A percentile compares a stretch with the other conserved stretches of the same genome.
Conservation (phyloP, 2,797 vertebrate species). For the Sebastes minor region DNA sequence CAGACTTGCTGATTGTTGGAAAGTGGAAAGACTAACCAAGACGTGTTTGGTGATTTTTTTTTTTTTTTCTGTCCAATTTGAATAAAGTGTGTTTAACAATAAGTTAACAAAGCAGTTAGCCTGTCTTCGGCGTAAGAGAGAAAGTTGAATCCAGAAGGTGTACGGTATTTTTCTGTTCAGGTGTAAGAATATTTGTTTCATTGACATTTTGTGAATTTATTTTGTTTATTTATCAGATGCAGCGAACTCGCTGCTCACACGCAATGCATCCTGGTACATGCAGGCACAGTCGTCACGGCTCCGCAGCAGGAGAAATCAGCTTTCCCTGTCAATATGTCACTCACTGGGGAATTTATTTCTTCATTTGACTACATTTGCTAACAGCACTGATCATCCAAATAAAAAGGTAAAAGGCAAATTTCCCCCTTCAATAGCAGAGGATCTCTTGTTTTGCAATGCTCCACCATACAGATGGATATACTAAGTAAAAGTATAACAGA, state of each 20-base stretch:
- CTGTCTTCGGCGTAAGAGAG: background rate
- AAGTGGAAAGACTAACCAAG: too few species aligned
- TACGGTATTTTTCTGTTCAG: background rate
- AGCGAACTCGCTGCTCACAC: too few species aligned
- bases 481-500: background rate
- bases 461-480: background rate
- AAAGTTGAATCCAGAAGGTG: background rate
- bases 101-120: background rate
- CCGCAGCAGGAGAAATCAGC: background rate
- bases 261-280: background rate
- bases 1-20: too few species aligned
- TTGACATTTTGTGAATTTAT: background rate
- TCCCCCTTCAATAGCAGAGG: background rate
- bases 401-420: background rate
- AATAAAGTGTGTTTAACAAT: too few species aligned
- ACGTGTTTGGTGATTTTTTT: too few species aligned
- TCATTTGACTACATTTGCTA: background rate
- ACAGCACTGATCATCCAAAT: background rate
- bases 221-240: too few species aligned
- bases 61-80: accelerated
- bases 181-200: background rate
- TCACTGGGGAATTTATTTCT: background rate
- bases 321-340: background rate
- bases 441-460: background rate
- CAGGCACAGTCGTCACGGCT: background rate